phyloP scores from a whole-genome alignment of 1,140 invertebrate genomes.

The Drosophila arawakana region DNA sequence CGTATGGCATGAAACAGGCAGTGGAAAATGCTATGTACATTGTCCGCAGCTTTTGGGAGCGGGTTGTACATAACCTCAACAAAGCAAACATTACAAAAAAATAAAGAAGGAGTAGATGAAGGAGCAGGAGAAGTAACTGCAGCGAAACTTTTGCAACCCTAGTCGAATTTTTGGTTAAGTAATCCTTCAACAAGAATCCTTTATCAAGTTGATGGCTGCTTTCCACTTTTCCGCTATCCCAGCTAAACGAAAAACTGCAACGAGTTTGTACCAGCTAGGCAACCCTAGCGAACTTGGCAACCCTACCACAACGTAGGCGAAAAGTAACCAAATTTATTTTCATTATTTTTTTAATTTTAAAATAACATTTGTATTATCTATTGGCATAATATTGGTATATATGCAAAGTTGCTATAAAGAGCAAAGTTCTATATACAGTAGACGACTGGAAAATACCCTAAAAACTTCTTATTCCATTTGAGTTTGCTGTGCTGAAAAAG shows the following conservation, averaged over 20 bases:
- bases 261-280: neutral
- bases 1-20: conserved; percentile 37
- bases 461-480: too few relatives aligned
- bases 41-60: conserved; percentile 13
- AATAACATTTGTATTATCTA: too few relatives aligned
- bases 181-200: conserved; percentile 8
- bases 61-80: conserved; percentile 29
- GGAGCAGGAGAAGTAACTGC: conserved; percentile 1
- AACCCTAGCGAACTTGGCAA: conserved; percentile 4
- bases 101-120: neutral
- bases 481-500: too few relatives aligned
- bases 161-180: conserved; percentile 9
- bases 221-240: conserved; percentile 3
- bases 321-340: too few relatives aligned
- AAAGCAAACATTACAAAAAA: neutral
- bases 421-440: too few relatives aligned
- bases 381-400: too few relatives aligned
- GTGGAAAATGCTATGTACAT: conserved; percentile 18
- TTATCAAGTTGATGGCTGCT: conserved; percentile 8
- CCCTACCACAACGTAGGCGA: too few relatives aligned
- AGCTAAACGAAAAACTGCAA: neutral
- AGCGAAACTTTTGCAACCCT: conserved; percentile 37
- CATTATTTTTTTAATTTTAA: too few relatives aligned
- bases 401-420: too few relatives aligned
- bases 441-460: too few relatives aligned